phyloP scores from a whole-genome alignment of 2,113 vertebrate genomes.

The Oncorhynchus masou region DNA sequence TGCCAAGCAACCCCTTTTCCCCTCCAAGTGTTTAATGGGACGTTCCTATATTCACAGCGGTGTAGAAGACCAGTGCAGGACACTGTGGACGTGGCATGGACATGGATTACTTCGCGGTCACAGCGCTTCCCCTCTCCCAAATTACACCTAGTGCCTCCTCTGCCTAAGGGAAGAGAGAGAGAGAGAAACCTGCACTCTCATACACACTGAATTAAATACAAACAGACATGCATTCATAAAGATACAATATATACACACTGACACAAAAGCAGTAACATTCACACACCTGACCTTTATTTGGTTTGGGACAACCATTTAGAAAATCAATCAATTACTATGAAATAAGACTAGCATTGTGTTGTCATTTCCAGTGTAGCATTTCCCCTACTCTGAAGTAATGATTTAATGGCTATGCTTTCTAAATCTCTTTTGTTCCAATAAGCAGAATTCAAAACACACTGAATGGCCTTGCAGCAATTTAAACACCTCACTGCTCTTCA shows the following conservation, averaged over 20 bases:
- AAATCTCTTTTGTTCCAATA: too few species aligned
- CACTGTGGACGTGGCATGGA: background rate
- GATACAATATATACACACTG: background rate
- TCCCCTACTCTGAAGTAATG: too few species aligned
- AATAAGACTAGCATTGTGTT: too few species aligned
- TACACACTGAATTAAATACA: background rate
- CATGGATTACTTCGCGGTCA: background rate
- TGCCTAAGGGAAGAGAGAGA: background rate
- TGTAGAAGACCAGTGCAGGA: background rate
- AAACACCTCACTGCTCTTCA: background rate
- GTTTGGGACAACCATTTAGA: too few species aligned
- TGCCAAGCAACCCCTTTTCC: background rate
- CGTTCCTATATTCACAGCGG: background rate
- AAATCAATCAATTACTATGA: too few species aligned
- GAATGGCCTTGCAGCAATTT: too few species aligned
- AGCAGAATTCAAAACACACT: too few species aligned
- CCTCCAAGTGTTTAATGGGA: background rate
- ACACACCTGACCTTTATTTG: too few species aligned
- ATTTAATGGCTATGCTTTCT: too few species aligned
- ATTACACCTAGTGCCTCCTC: background rate
- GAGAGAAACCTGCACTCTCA: background rate
- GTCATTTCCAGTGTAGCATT: too few species aligned
- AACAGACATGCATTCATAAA: background rate
- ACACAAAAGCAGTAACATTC: background rate
- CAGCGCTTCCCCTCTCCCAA: background rate